These are phyloP conservation scores for Lysandra bellargus DNA, from an alignment of 2,888 invertebrate genomes.

Conservation along the genomic window DNA sequence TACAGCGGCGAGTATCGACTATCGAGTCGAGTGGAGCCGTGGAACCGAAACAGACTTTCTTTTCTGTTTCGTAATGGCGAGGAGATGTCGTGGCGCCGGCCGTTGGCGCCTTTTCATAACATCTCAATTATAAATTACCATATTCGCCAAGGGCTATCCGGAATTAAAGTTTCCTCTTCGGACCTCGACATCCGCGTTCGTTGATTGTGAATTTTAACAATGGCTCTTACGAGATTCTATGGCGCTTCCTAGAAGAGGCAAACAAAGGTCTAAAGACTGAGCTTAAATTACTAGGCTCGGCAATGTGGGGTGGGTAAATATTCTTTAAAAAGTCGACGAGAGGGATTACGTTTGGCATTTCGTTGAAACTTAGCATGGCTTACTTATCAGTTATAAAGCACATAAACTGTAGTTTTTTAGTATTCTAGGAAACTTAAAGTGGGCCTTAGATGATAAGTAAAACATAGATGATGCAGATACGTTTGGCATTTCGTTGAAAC, in stretches of 20 bases:
- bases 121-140: constrained; percentile 33
- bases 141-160: constrained; percentile 12
- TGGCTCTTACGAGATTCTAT: neutral
- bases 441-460: no score
- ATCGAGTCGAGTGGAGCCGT: constrained; percentile 54
- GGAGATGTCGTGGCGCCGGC: constrained; percentile 58
- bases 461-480: no score
- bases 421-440: no score
- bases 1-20: constrained; percentile 40
- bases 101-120: constrained; percentile 53
- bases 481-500: neutral
- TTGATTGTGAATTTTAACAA: constrained; percentile 15
- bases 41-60: constrained; percentile 66
- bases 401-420: no score
- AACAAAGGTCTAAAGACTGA: neutral
- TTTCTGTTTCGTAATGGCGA: constrained; percentile 75
- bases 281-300: constrained; percentile 3
- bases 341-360: neutral
- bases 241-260: neutral
- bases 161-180: constrained; percentile 6
- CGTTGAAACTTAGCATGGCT: no score
- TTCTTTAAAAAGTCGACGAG: neutral
- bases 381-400: no score
- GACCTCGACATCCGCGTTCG: constrained; percentile 12
- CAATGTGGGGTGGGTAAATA: neutral